Evolutionary conservation across 2,888 invertebrate genomes (phyloP).

Genomic region (Leuctra nigra): DNA sequence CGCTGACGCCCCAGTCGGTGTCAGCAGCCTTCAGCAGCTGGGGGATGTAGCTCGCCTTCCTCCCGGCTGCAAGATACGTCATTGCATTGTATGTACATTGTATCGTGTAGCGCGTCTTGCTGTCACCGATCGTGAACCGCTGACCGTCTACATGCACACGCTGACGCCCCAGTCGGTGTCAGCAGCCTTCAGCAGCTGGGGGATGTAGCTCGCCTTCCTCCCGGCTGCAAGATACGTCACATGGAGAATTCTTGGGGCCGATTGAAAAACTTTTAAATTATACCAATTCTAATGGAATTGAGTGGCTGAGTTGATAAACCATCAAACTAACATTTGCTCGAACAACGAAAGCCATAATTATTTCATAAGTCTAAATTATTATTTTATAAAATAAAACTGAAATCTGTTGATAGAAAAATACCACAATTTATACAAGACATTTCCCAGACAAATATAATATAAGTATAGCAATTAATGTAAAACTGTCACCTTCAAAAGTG

Average conservation of each 20-base stretch:
- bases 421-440: too few species aligned
- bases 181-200: constrained; percentile 47
- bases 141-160: constrained; percentile 51
- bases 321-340: too few species aligned
- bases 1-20: constrained; percentile 48
- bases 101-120: constrained; percentile 46
- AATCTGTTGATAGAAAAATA: too few species aligned
- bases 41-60: constrained; percentile 49
- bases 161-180: constrained; percentile 50
- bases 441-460: too few species aligned
- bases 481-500: too few species aligned
- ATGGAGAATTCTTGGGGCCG: not conserved
- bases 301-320: too few species aligned
- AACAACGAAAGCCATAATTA: too few species aligned
- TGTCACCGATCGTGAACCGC: constrained; percentile 45
- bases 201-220: constrained; percentile 48
- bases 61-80: constrained; percentile 9
- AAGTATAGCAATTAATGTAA: too few species aligned
- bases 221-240: not conserved
- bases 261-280: not conserved
- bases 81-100: constrained; percentile 39
- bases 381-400: too few species aligned
- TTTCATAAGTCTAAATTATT: too few species aligned
- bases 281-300: too few species aligned
- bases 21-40: constrained; percentile 47